Evolutionary conservation across 2,113 vertebrate species (phyloP), one percentile per base, ranked within the genome.

Genomic region (Anas platyrhynchos): DNA sequence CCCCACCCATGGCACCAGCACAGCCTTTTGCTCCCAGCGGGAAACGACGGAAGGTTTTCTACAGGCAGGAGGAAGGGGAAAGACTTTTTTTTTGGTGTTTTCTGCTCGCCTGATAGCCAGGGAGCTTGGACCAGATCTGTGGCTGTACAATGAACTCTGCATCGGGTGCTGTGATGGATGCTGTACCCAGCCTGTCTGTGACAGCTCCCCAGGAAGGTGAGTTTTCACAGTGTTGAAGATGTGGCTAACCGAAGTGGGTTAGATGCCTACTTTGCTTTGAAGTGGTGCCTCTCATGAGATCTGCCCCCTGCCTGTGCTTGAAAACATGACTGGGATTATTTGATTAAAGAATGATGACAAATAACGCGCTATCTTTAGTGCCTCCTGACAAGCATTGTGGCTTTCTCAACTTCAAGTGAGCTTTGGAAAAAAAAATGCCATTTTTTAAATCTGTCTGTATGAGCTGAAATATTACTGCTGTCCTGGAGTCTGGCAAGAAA

Each of bases 391-490:
- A 86, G 89, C 59, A 38, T 13, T 83, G 90, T 91, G 91, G 71
- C 84, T 92, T 89, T 83, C 82, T 85, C 11, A 1, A 81, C 71
- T 93, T 83, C 50, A 83, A 83, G 67, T 29, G 79, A 80, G 27
- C n/a, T 92, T 86, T 80, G 82, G 76, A 26, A 83, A 82, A 88
- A 88, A 88, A 95, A 91, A 55, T 3, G n/a, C 23, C 3, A 68
- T 76, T 95, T 89, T 21, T 0, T 13, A 94, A 89, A 74, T 89
- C 86, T 87, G 74, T 91, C 87, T 82, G 43, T 72, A 8, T 46
- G 67, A 89, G 80, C 23, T 97, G 93, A 94, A 97, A 87, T 95
- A 94, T 89, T 91, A 48, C 71, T 89, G 78, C 78, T 95, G 78
- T 75, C 91, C 48, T 89, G 89, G 84, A 86, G 75, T 56, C 89